Evolutionary conservation across 2,797 vertebrate species (phyloP).

Genomic region (Phoxinus dragarum): DNA sequence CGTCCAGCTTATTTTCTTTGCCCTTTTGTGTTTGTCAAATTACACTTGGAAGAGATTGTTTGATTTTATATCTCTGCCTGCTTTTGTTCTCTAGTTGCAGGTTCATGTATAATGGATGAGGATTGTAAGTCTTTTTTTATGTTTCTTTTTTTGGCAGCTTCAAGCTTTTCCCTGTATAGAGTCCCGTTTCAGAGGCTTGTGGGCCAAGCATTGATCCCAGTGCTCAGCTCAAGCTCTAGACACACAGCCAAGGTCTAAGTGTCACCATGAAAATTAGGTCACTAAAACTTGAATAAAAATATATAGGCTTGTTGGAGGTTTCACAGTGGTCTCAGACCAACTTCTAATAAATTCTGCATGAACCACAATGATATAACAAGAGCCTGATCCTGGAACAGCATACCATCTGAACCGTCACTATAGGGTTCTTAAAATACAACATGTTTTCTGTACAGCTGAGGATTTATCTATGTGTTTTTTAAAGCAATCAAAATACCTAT

Average conservation of each 20-base stretch:
- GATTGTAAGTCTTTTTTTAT: slow-evolving; percentile 69
- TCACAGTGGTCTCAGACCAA: not conserved
- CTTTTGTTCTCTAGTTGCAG: slow-evolving; percentile 78
- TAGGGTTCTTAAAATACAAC: not conserved
- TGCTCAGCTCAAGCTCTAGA: slow-evolving; percentile 18
- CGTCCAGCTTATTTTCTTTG: slow-evolving; percentile 6
- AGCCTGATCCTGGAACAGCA: not conserved
- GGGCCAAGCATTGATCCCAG: slow-evolving; percentile 67
- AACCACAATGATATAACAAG: not conserved
- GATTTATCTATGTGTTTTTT: not conserved
- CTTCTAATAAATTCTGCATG: not conserved
- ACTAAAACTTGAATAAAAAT: slow-evolving; percentile 10
- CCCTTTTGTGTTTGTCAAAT: slow-evolving; percentile 70
- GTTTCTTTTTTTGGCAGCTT: slow-evolving; percentile 55
- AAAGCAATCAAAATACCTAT: not conserved
- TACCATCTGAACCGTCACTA: not conserved
- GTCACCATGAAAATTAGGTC: slow-evolving; percentile 34
- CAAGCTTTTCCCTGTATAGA: slow-evolving; percentile 70
- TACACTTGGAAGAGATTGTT: slow-evolving; percentile 68
- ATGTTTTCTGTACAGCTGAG: not conserved
- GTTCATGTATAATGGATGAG: slow-evolving; percentile 79
- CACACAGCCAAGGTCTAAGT: slow-evolving; percentile 26
- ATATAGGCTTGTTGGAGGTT: not conserved
- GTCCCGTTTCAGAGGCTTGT: slow-evolving; percentile 74
- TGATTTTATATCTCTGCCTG: slow-evolving; percentile 62